These are phyloP conservation scores for Etia nguti DNA, from an alignment of 2,113 vertebrate species.

Conservation along the genomic window DNA sequence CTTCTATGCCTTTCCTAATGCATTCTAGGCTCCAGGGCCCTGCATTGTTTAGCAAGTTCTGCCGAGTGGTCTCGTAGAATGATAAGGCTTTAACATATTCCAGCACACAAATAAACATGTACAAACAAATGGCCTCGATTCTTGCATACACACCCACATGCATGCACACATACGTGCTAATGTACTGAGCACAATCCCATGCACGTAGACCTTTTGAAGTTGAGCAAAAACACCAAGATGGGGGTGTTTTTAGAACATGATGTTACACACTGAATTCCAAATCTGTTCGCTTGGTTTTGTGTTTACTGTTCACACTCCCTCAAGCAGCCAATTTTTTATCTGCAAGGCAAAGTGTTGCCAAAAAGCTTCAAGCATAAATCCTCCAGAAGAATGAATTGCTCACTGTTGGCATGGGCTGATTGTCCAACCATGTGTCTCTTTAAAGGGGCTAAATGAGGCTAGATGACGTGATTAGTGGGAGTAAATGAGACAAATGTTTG, in stretches of 20 bases:
- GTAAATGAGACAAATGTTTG: constrained; percentile 23
- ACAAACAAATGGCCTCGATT: background rate
- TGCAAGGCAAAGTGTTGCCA: constrained; percentile 37
- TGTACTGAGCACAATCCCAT: background rate
- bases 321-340: constrained; percentile 39
- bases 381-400: constrained; percentile 37
- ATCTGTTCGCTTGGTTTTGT: constrained; percentile 29
- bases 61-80: background rate
- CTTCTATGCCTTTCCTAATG: background rate
- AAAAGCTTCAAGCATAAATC: constrained; percentile 52
- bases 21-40: background rate
- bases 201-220: constrained; percentile 27
- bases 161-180: background rate
- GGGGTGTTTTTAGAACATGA: constrained; percentile 28
- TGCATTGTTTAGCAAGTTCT: background rate
- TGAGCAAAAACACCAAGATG: constrained; percentile 5
- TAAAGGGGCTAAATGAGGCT: constrained; percentile 39
- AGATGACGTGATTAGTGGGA: constrained; percentile 23
- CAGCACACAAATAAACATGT: constrained; percentile 8
- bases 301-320: constrained; percentile 31
- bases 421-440: constrained; percentile 42
- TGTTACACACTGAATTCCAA: constrained; percentile 32
- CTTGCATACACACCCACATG: constrained; percentile 4
- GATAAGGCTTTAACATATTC: constrained; percentile 6
- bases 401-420: constrained; percentile 16